Percentiles rank a stretch among this genome's conserved stretches.
These are phyloP conservation scores for Indicator maculatus DNA, from an alignment of 2,113 vertebrate species.

Conservation along the genomic window DNA sequence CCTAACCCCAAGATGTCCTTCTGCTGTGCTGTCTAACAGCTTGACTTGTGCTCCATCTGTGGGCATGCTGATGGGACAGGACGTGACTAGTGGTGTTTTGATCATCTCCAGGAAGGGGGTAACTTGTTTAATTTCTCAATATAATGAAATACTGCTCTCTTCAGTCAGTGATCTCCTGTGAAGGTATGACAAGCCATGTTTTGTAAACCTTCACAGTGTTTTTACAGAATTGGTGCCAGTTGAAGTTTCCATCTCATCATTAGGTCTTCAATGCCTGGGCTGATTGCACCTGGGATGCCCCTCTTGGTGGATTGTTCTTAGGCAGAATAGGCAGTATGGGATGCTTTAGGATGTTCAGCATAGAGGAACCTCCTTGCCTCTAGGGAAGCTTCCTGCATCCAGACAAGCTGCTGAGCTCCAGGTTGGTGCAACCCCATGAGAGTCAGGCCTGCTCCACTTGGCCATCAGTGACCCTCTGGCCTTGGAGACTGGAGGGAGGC, in stretches of 20 bases:
- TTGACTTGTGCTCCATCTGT: neutral
- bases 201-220: neutral
- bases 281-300: neutral
- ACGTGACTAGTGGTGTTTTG: fast-evolving
- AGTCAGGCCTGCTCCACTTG: fast-evolving
- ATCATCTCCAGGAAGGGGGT: neutral
- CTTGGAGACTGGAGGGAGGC: neutral
- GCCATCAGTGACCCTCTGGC: too few relatives aligned
- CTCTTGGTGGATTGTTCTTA: neutral
- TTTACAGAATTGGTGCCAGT: neutral
- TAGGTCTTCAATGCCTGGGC: fast-evolving
- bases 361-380: neutral
- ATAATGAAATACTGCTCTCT: neutral
- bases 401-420: neutral
- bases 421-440: neutral
- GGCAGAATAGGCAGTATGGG: too few relatives aligned
- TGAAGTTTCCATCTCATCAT: neutral
- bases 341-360: neutral
- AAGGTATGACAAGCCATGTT: neutral
- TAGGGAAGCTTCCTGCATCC: neutral
- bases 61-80: neutral
- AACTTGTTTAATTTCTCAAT: neutral
- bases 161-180: neutral
- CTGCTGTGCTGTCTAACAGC: neutral
- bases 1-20: neutral